Conservation (phyloP, 2,888 invertebrate genomes). For the Cloeon dipterum region DNA sequence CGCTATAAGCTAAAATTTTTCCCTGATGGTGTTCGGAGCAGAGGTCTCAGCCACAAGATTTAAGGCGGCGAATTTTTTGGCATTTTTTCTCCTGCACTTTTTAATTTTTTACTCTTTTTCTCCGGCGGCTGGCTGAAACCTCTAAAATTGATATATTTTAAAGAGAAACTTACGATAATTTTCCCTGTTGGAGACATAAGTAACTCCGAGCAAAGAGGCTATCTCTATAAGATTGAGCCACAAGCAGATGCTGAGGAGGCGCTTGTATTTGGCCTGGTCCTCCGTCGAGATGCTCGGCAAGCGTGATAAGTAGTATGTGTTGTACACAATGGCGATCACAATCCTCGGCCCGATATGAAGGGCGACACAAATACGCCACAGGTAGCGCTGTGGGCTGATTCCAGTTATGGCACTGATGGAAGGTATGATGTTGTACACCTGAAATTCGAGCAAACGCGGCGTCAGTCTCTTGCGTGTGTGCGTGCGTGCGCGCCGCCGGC, state of each 20-base stretch:
- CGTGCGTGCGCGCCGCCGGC: too few species aligned
- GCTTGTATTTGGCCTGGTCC: slow-evolving; percentile 15
- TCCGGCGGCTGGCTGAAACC: too few species aligned
- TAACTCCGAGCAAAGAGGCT: slow-evolving; percentile 68
- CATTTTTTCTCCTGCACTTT: too few species aligned
- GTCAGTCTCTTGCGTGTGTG: too few species aligned
- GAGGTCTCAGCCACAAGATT: too few species aligned
- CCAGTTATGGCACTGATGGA: slow-evolving; percentile 92
- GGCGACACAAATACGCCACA: slow-evolving; percentile 82
- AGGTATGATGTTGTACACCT: slow-evolving; percentile 88
- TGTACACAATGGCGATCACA: slow-evolving; percentile 68
- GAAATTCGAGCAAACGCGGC: slow-evolving; percentile 11
- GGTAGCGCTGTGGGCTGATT: slow-evolving; percentile 73
- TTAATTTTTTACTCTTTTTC: too few species aligned
- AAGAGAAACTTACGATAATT: slow-evolving; percentile 67
- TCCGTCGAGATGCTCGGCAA: slow-evolving; percentile 27
- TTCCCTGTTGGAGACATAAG: slow-evolving; percentile 82
- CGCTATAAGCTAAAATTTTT: background rate
- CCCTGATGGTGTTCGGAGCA: too few species aligned
- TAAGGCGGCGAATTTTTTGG: too few species aligned
- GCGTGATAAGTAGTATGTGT: slow-evolving; percentile 52
- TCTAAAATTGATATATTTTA: background rate
- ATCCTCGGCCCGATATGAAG: slow-evolving; percentile 79
- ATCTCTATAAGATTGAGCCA: slow-evolving; percentile 71
- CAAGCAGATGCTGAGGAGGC: slow-evolving; percentile 46